Conservation (phyloP, 1,140 invertebrate species). For the Rhagoletis pomonella region DNA sequence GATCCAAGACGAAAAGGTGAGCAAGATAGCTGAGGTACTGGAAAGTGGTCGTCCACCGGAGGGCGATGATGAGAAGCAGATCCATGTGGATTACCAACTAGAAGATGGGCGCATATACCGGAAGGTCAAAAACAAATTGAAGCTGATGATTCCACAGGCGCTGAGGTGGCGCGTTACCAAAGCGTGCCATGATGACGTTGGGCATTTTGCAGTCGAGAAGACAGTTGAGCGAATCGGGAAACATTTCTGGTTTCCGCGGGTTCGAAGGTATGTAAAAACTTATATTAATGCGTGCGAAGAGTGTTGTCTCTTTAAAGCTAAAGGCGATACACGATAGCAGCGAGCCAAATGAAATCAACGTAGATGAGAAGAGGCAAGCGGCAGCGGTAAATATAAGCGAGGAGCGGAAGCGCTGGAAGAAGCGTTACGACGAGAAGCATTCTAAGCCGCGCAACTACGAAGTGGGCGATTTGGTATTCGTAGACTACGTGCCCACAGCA, state of each 20-base stretch:
- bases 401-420: not conserved
- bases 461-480: not conserved
- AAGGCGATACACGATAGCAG: slow-evolving; percentile 17
- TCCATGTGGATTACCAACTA: too few relatives aligned
- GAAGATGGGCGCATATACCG: too few relatives aligned
- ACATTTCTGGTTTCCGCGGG: slow-evolving; percentile 20
- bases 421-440: slow-evolving; percentile 11
- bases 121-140: too few relatives aligned
- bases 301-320: slow-evolving; percentile 42
- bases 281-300: slow-evolving; percentile 40
- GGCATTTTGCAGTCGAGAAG: too few relatives aligned
- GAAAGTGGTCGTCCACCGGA: too few relatives aligned
- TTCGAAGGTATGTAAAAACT: slow-evolving; percentile 12
- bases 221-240: too few relatives aligned
- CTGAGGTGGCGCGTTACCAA: too few relatives aligned
- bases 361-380: not conserved
- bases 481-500: not conserved
- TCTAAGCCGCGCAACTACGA: not conserved
- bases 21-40: too few relatives aligned
- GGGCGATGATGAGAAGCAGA: too few relatives aligned
- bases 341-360: not conserved
- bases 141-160: too few relatives aligned
- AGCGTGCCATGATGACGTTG: too few relatives aligned
- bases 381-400: not conserved
- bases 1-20: too few relatives aligned